Evolutionary conservation across 2,797 vertebrate genomes (phyloP).

Genomic region (Babyrousa celebensis): DNA sequence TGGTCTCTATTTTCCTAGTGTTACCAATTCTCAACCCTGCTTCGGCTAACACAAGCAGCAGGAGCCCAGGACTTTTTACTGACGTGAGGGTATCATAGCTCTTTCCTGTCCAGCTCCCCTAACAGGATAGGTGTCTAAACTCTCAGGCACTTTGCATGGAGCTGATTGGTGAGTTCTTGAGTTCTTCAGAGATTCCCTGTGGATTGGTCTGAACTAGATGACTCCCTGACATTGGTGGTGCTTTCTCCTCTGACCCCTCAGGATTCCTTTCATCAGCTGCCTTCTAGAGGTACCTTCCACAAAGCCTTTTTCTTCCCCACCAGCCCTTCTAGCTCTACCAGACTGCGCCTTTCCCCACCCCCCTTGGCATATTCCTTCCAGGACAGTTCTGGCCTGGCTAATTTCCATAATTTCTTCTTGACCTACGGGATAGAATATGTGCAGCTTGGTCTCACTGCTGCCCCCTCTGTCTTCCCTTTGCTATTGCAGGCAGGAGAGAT

Average conservation of each 20-base stretch:
- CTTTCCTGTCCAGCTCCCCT: not conserved
- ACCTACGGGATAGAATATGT: not conserved
- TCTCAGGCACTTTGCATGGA: not conserved
- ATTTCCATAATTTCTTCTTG: not conserved
- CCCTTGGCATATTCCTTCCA: not conserved
- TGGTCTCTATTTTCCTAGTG: not conserved
- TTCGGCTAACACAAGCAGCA: not conserved
- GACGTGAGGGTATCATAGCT: rapidly evolving
- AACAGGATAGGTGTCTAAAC: not conserved
- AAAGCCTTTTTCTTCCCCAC: not conserved
- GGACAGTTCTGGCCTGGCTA: not conserved
- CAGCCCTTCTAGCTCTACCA: not conserved
- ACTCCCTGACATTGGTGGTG: not conserved
- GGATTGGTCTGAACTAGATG: not conserved
- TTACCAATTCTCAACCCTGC: not conserved
- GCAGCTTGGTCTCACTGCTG: not conserved
- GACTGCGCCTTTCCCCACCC: no score
- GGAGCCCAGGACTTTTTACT: not conserved
- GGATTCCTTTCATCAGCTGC: slow-evolving; percentile 14
- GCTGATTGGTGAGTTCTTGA: not conserved
- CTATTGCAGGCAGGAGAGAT: not conserved
- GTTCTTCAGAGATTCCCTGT: not conserved
- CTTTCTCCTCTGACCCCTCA: not conserved
- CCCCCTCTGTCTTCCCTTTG: not conserved
- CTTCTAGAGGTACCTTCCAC: not conserved